Conservation (phyloP, 23 tunicate genomes). For the Trididemnum nubilum region DNA sequence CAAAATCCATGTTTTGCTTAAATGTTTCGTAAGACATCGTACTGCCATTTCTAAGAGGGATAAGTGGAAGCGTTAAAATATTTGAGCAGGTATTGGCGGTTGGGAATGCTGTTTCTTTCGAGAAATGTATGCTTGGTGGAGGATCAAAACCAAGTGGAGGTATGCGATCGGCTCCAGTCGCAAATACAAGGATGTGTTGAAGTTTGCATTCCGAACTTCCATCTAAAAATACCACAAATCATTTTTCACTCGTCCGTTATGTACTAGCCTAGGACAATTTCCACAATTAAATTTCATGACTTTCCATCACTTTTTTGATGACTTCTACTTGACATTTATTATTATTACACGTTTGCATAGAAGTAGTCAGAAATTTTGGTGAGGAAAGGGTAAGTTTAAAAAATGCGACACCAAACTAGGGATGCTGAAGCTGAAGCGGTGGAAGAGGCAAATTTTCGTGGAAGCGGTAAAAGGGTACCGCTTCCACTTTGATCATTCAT, state of each 20-base stretch:
- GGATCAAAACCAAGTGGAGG: slow-evolving; percentile 33
- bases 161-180: slow-evolving; percentile 36
- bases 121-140: not conserved
- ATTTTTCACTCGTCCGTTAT: not conserved
- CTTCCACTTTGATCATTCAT: no score
- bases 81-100: slow-evolving; percentile 37
- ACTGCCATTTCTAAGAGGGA: not conserved
- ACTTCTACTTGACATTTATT: not conserved
- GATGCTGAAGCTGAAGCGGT: no score
- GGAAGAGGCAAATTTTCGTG: no score
- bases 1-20: slow-evolving; percentile 6
- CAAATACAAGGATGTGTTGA: slow-evolving; percentile 26
- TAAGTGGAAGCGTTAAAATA: not conserved
- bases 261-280: not conserved
- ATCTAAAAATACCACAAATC: slow-evolving; percentile 12
- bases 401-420: no score
- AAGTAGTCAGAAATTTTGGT: not conserved
- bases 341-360: not conserved
- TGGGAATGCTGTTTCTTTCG: not conserved
- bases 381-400: not conserved
- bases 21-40: not conserved
- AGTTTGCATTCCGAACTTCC: slow-evolving; percentile 15
- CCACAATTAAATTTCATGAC: not conserved
- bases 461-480: no score
- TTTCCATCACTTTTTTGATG: not conserved